Base-by-base conservation (phyloP, 2,888 invertebrate genomes). In the Hylaea fasciaria region DNA sequence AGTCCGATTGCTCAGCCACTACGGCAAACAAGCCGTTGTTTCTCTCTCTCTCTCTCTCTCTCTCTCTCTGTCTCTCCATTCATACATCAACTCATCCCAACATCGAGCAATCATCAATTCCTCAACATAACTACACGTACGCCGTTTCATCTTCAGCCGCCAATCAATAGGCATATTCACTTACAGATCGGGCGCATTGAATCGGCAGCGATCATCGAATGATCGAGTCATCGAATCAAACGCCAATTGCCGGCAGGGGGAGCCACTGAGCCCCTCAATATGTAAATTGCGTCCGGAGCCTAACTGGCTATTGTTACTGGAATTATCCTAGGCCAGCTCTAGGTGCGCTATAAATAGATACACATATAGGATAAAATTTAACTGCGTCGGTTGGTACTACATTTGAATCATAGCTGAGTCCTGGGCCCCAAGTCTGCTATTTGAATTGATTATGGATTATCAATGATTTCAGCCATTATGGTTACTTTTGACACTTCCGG, bases 261-360 rank as follows among this genome's bases (percentile, higher is more conserved):
- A 69, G 80, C 76, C 72, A 74, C 71, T 72, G 80, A 79, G 77
- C 74, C 72, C 71, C 71, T 77, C 78, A 74, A 78, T 85, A 85
- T 86, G 86, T 77, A 86, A 85, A 85, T 86, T 81, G 84, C 74
- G 74, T 72, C 66, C 68, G 57, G 58, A 54, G 62, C 62, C 68
- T 69, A 64, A 68, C 69, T 68, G 69, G 61, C 65, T 52, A 65
- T 69, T 68, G 69, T 69, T 55, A 39, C 13, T 13, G 13, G 49
- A 44, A 44, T 44, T 22, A 49, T 49, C n/a, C 40, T 14, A 22
- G 39, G 28, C 28, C 22, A 3, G 22, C 5, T 5, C n/a, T 49
- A 49, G 39, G 39, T 32, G 32, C 9, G 32, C 7, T 32, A 32
- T 32, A 32, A 9, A 10, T 32, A 32, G 32, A 7, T 32, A 28